Evolutionary conservation across 2,113 vertebrate genomes (phyloP).

Genomic region (Lampris incognitus): DNA sequence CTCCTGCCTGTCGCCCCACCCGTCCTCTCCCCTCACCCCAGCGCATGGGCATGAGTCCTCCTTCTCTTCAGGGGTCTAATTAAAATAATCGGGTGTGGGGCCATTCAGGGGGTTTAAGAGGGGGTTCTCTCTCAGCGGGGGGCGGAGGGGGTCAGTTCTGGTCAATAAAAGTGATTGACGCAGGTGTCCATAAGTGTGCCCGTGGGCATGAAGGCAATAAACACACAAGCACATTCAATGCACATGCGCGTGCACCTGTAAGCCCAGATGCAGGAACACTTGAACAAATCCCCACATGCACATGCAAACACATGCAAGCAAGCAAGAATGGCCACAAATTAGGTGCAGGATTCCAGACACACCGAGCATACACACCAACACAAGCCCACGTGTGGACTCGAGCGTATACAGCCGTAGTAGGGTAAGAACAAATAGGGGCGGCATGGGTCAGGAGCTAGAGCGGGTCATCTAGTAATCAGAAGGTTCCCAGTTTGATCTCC

Average conservation of each 20-base stretch:
- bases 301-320: neutral
- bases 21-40: slow-evolving; percentile 54
- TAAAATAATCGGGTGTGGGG: slow-evolving; percentile 14
- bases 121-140: slow-evolving; percentile 6
- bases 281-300: neutral
- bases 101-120: slow-evolving; percentile 20
- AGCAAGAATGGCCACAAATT: neutral
- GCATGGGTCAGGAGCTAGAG: no score
- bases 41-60: slow-evolving; percentile 79
- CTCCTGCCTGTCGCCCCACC: slow-evolving; percentile 66
- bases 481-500: no score
- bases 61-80: slow-evolving; percentile 58
- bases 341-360: neutral
- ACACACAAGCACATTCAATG: neutral
- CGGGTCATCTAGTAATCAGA: no score
- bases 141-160: neutral
- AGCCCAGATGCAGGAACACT: no score
- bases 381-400: neutral
- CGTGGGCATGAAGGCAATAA: slow-evolving; percentile 22
- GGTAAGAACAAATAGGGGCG: no score
- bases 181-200: slow-evolving; percentile 5
- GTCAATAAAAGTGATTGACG: no score
- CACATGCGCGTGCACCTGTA: no score
- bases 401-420: no score
- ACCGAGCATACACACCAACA: neutral